Percentiles rank a stretch among this genome's conserved stretches.
Conservation (phyloP, 2,113 vertebrate genomes). For the Podarcis cretensis region DNA sequence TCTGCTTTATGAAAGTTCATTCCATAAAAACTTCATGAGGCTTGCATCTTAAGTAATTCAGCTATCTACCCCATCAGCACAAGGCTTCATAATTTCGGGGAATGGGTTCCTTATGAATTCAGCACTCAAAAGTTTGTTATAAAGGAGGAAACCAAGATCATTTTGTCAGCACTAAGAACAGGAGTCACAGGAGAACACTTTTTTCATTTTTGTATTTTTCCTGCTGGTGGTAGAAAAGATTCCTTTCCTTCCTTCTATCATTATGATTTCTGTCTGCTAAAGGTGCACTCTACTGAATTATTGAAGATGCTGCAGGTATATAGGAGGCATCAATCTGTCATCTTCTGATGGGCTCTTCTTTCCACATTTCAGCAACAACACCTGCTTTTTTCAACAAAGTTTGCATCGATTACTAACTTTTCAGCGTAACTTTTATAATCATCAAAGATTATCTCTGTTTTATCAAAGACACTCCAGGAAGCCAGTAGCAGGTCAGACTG, state of each 20-base stretch:
- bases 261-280: neutral
- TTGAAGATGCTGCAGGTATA: neutral
- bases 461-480: neutral
- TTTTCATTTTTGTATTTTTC: neutral
- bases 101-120: neutral
- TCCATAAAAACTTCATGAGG: no score
- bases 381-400: conserved; percentile 1
- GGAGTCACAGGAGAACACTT: neutral
- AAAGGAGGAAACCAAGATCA: neutral
- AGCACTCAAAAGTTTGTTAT: neutral
- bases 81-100: no score
- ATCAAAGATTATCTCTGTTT: rapidly evolving
- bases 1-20: no score
- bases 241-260: neutral
- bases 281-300: neutral
- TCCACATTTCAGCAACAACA: neutral
- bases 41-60: no score
- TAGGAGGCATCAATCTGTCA: neutral
- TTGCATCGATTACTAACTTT: conserved; percentile 19
- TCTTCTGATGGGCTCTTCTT: conserved; percentile 29
- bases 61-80: no score
- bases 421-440: neutral
- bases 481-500: rapidly evolving
- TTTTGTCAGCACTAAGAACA: neutral
- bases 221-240: neutral